Evolutionary conservation across 2,113 vertebrate species (phyloP).

Genomic region (Sebastes schlegelii): DNA sequence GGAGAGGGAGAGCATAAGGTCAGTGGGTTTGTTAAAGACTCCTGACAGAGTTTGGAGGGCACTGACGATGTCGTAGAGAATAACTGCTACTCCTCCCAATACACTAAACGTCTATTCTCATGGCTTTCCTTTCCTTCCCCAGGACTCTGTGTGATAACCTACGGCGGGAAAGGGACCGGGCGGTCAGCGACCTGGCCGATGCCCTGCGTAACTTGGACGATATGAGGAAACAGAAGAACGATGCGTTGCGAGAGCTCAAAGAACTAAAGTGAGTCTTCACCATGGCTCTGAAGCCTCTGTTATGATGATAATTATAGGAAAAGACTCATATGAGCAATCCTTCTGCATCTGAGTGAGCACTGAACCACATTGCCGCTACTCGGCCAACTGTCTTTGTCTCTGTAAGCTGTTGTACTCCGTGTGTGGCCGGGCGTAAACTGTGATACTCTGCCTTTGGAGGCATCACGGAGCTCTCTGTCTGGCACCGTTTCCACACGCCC

Average conservation of each 20-base stretch:
- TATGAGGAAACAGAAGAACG: slow-evolving; percentile 96
- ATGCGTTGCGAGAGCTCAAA: slow-evolving; percentile 91
- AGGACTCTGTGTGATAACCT: slow-evolving; percentile 97
- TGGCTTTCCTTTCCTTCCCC: slow-evolving; percentile 3
- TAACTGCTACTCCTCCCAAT: not conserved
- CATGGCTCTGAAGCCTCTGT: not conserved
- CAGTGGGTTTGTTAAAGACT: slow-evolving; percentile 27
- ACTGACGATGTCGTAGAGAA: not conserved
- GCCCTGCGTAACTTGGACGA: slow-evolving; percentile 96
- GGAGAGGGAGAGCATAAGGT: slow-evolving; percentile 97
- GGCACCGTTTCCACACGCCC: slow-evolving; percentile 37
- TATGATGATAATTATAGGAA: not conserved
- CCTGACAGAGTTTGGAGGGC: not conserved
- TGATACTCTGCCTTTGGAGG: slow-evolving; percentile 56
- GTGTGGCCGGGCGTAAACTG: slow-evolving; percentile 54
- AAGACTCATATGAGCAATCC: not conserved
- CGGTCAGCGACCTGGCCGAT: slow-evolving; percentile 95
- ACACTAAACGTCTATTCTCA: not conserved
- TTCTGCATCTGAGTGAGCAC: not conserved
- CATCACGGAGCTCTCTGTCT: slow-evolving; percentile 45
- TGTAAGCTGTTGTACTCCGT: slow-evolving; percentile 40
- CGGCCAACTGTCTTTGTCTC: slow-evolving; percentile 32
- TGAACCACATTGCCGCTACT: not conserved
- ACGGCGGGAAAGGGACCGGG: slow-evolving; percentile 92
- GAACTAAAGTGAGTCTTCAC: slow-evolving; percentile 90